These are phyloP conservation scores for Coregonus suidteri DNA, from an alignment of 2,797 vertebrate genomes.

Conservation along the genomic window DNA sequence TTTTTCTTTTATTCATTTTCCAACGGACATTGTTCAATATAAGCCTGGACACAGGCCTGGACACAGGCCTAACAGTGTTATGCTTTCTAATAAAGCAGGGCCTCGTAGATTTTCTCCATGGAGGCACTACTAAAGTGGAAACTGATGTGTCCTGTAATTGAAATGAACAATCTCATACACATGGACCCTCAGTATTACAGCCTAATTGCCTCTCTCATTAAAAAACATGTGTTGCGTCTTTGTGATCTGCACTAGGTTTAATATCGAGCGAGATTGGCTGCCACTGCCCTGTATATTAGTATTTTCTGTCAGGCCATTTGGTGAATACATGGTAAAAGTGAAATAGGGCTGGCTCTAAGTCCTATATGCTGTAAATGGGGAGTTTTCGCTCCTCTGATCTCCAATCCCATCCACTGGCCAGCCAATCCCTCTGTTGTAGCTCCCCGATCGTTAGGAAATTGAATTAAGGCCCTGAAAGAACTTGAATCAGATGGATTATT, in stretches of 20 bases:
- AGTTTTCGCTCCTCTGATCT: slow-evolving; percentile 69
- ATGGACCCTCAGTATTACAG: slow-evolving; percentile 54
- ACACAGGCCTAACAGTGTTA: slow-evolving; percentile 35
- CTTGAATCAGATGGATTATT: slow-evolving; percentile 71
- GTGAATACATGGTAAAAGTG: slow-evolving; percentile 43
- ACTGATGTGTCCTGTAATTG: slow-evolving; percentile 63
- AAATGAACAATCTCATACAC: slow-evolving; percentile 67
- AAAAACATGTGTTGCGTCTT: slow-evolving; percentile 69
- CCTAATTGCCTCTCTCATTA: slow-evolving; percentile 71
- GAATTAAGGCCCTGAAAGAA: slow-evolving; percentile 70
- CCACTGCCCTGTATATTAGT: slow-evolving; percentile 41
- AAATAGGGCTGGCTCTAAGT: slow-evolving; percentile 40
- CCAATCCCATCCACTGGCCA: slow-evolving; percentile 60
- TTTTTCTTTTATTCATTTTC: slow-evolving; percentile 23
- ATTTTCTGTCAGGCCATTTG: slow-evolving; percentile 54
- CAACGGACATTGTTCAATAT: slow-evolving; percentile 10
- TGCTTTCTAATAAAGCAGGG: slow-evolving; percentile 38
- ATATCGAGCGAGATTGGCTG: slow-evolving; percentile 59
- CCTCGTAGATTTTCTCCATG: slow-evolving; percentile 54
- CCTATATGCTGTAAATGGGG: slow-evolving; percentile 58
- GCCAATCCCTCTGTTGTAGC: slow-evolving; percentile 50
- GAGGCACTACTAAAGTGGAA: slow-evolving; percentile 53
- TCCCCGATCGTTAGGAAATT: slow-evolving; percentile 65
- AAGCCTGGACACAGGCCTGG: slow-evolving; percentile 30
- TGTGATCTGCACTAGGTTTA: slow-evolving; percentile 54